Evolutionary conservation across 2,113 vertebrate genomes (phyloP).

Genomic region (Notiomystis cincta): DNA sequence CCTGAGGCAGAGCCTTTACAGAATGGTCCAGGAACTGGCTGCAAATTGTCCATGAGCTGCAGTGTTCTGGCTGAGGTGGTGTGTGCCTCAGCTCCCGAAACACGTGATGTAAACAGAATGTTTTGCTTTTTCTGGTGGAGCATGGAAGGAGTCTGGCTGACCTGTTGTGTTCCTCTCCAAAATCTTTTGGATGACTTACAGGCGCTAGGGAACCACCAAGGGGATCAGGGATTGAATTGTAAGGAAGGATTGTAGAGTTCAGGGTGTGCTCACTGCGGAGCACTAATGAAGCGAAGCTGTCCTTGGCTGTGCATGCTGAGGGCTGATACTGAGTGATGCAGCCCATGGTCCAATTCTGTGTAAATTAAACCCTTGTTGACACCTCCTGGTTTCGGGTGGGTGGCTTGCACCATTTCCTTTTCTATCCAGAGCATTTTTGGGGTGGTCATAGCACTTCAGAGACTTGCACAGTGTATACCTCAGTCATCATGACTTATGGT

Average conservation of each 20-base stretch:
- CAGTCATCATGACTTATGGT: not conserved
- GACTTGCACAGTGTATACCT: not conserved
- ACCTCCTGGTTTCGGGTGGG: fast-evolving
- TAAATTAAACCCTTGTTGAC: not conserved
- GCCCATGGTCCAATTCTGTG: not conserved
- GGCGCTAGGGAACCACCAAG: not conserved
- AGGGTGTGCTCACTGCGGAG: not conserved
- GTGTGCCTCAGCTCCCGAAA: not conserved
- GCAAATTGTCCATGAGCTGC: fast-evolving
- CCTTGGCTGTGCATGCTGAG: not conserved
- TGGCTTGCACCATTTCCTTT: not conserved
- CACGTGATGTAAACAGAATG: not conserved
- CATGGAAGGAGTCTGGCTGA: not conserved
- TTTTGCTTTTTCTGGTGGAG: not conserved
- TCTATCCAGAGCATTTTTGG: not conserved
- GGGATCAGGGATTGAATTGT: not conserved
- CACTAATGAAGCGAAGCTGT: not conserved
- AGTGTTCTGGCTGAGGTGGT: not conserved
- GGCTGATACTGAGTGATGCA: not conserved
- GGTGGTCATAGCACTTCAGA: not conserved
- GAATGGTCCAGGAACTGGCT: not conserved
- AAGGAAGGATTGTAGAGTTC: not conserved
- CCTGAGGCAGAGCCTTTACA: not conserved
- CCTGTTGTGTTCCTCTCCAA: not conserved
- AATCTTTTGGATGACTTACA: not conserved